Conservation (phyloP, 1,140 invertebrate species). For the Rhopalosiphum padi region DNA sequence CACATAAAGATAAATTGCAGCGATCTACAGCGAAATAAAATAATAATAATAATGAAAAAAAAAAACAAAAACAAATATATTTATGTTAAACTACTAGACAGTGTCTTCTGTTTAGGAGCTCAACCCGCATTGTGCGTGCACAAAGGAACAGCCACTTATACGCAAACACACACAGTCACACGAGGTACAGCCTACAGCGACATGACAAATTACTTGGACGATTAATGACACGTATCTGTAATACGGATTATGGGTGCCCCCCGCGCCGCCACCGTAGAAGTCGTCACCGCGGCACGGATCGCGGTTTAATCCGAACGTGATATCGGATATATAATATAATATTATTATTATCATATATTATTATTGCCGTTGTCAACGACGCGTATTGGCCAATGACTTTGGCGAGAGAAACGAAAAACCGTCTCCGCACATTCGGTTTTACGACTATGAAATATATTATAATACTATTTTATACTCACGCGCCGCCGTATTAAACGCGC, state of each 20-base stretch:
- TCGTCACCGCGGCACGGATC: not conserved
- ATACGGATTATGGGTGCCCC: not conserved
- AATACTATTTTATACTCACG: not conserved
- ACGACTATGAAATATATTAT: conserved; percentile 19
- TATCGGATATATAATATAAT: not conserved
- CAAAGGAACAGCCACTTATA: conserved; percentile 31
- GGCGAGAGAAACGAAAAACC: not conserved
- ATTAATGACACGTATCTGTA: conserved; percentile 1
- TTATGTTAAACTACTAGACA: not conserved
- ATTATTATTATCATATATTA: not conserved
- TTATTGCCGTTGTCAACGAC: not conserved
- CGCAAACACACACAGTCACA: not conserved
- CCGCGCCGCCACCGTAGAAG: not conserved
- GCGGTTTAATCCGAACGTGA: not conserved
- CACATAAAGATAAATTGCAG: conserved; percentile 50
- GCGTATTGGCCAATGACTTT: not conserved
- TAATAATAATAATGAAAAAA: not conserved
- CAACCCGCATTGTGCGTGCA: conserved; percentile 32
- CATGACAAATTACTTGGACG: conserved; percentile 33
- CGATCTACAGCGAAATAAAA: conserved; percentile 10
- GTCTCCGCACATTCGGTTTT: not conserved
- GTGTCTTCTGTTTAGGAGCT: conserved; percentile 46
- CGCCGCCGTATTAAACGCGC: not conserved
- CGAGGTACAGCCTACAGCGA: not conserved
- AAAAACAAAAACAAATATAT: conserved; percentile 25